phyloP scores from a whole-genome alignment of 2,113 vertebrate species.

The Festucalex cinctus region DNA sequence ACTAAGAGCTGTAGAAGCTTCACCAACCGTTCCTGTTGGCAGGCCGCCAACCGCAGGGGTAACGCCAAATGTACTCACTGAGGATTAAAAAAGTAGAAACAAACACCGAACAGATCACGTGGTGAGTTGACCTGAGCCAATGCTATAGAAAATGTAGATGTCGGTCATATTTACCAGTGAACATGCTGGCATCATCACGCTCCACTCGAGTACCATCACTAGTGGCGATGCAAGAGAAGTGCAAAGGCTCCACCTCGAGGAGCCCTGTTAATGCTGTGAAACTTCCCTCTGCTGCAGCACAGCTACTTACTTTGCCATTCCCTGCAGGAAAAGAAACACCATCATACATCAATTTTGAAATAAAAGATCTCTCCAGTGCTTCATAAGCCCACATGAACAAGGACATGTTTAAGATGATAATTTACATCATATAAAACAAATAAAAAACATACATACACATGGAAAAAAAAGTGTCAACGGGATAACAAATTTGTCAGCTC shows the following conservation, averaged over 20 bases:
- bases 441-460: too few species aligned
- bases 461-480: too few species aligned
- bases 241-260: slow-evolving; percentile 95
- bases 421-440: too few species aligned
- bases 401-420: too few species aligned
- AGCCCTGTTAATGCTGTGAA: slow-evolving; percentile 97
- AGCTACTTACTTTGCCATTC: slow-evolving; percentile 91
- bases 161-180: slow-evolving; percentile 87
- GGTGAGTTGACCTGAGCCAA: neutral
- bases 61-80: slow-evolving; percentile 98
- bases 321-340: slow-evolving; percentile 68
- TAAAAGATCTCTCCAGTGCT: neutral
- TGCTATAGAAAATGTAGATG: neutral
- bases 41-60: slow-evolving; percentile 90
- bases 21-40: slow-evolving; percentile 88
- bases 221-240: slow-evolving; percentile 97
- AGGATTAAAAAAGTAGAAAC: neutral
- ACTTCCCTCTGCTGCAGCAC: slow-evolving; percentile 94
- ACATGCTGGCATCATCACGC: slow-evolving; percentile 99
- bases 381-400: too few species aligned
- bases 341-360: neutral
- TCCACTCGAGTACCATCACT: slow-evolving; percentile 99
- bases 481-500: too few species aligned
- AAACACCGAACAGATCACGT: neutral
- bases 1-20: slow-evolving; percentile 96